Conservation (phyloP, 2,888 invertebrate genomes). For the Arctia plantaginis region DNA sequence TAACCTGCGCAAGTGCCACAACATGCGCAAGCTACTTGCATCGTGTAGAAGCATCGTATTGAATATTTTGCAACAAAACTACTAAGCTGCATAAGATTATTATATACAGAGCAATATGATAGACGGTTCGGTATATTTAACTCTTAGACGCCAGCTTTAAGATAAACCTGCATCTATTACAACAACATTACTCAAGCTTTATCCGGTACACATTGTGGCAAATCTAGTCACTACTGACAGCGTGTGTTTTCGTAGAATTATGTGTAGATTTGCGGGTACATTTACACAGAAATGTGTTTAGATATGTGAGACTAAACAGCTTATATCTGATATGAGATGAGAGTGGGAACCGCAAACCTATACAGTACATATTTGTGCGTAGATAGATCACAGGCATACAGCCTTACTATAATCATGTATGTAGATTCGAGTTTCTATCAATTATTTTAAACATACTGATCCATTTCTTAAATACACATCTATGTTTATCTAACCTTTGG, state of each 20-base stretch:
- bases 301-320: constrained; percentile 13
- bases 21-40: background rate
- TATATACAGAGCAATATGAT: background rate
- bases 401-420: constrained; percentile 18
- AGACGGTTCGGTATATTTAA: background rate
- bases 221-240: constrained; percentile 16
- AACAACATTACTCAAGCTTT: constrained; percentile 5
- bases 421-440: constrained; percentile 12
- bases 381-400: constrained; percentile 25
- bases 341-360: constrained; percentile 31
- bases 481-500: too few species aligned
- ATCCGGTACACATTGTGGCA: background rate
- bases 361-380: constrained; percentile 24
- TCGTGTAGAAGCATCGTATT: background rate
- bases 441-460: too few species aligned
- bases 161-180: background rate
- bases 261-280: constrained; percentile 16
- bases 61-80: background rate
- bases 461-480: background rate
- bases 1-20: too few species aligned
- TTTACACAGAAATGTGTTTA: constrained; percentile 4
- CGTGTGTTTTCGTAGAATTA: constrained; percentile 13
- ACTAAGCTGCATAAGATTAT: background rate
- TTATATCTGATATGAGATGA: constrained; percentile 23
- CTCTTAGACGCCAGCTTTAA: background rate